Evolutionary conservation across 2,888 invertebrate genomes (phyloP).

Genomic region (Melieria crassipennis): DNA sequence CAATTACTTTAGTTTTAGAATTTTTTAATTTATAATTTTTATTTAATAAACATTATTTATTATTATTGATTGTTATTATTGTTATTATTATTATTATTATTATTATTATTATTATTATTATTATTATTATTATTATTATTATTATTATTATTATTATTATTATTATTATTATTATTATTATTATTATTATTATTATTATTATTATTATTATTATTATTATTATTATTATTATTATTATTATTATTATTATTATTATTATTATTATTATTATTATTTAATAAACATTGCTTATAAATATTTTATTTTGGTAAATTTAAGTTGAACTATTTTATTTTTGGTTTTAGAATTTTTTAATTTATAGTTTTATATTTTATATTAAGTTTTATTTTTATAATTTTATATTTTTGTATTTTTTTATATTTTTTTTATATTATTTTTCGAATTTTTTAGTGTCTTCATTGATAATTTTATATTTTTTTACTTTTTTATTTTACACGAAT

Average conservation of each 20-base stretch:
- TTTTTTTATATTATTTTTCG: neutral
- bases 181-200: no score
- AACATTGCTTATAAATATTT: neutral
- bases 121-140: conserved; percentile 1
- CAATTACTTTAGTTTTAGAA: no score
- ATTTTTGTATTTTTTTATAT: neutral
- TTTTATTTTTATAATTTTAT: neutral
- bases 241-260: no score
- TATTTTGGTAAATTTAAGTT: neutral
- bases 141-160: conserved; percentile 3
- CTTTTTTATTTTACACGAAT: neutral
- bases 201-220: no score
- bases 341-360: neutral
- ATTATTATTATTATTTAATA: neutral
- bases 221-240: no score
- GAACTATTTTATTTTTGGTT: neutral
- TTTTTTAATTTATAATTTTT: no score
- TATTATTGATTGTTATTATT: neutral
- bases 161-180: neutral
- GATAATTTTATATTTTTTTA: neutral
- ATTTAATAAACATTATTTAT: no score
- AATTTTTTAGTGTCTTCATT: neutral
- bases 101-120: conserved; percentile 4
- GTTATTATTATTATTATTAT: conserved; percentile 3
- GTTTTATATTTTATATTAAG: neutral